Conservation (phyloP, 2,888 invertebrate species). For the Troides helena region DNA sequence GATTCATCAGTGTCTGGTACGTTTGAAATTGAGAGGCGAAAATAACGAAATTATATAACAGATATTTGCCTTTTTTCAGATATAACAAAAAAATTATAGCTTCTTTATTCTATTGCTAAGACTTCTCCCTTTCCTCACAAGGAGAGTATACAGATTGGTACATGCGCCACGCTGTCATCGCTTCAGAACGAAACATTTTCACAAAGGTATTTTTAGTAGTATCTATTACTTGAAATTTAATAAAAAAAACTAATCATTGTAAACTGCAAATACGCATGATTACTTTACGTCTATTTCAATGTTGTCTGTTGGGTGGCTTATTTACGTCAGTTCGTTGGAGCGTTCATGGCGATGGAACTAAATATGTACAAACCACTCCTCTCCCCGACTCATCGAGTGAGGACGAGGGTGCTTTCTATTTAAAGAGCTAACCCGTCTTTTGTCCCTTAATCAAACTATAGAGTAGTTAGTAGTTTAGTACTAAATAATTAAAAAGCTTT, state of each 20-base stretch:
- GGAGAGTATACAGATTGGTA: no score
- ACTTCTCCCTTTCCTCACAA: no score
- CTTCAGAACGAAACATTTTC: no score
- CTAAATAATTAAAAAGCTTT: not conserved
- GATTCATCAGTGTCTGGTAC: no score
- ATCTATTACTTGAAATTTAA: not conserved
- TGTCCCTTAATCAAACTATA: slow-evolving; percentile 1
- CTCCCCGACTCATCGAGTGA: slow-evolving; percentile 25
- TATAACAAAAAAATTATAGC: no score
- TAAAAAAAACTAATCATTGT: not conserved
- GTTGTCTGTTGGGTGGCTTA: slow-evolving; percentile 16
- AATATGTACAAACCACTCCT: slow-evolving; percentile 36
- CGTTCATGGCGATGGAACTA: slow-evolving; percentile 40
- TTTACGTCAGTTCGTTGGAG: slow-evolving; percentile 39
- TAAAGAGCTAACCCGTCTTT: slow-evolving; percentile 32
- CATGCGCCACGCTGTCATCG: no score
- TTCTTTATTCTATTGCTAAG: no score
- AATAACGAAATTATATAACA: no score
- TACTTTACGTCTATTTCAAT: not conserved
- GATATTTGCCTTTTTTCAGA: no score
- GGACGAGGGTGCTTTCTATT: slow-evolving; percentile 37
- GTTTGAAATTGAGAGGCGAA: no score
- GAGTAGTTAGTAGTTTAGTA: not conserved
- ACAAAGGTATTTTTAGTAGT: not conserved
- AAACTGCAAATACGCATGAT: not conserved